Base-by-base conservation (phyloP, 2,888 invertebrate genomes). In the Andrena marginata region DNA sequence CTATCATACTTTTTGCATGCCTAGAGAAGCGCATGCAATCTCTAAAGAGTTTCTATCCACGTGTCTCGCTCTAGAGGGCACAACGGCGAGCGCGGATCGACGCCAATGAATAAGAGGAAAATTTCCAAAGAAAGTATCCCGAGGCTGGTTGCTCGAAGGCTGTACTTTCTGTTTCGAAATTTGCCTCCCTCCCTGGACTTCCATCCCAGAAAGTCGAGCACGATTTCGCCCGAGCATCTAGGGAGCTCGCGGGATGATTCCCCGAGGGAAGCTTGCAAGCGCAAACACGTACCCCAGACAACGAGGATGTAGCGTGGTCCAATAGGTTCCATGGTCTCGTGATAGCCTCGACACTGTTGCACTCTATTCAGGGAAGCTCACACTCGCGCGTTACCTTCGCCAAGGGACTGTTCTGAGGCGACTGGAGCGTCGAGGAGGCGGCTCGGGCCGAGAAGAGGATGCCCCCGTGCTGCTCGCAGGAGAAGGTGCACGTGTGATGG, bases 361-460 rank as follows among this genome's bases (percentile, higher is more conserved):
- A 56, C 67, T 72, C 10, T 72, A 29, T 60, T 16, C 64, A n/a
- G 35, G 54, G 51, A 56, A 35, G 74, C 35, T 71, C 29, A 63
- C 80, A 71, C 77, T 83, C 69, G 59, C 80, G 80, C 71, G 80
- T 86, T 86, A 92, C 92, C 92, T 90, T 91, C 91, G 89, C 90
- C 89, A 89, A 89, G 89, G 89, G 88, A 90, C 88, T 91, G 91
- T 89, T 89, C 81, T 16, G 90, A 92, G 90, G 90, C 91, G 92
- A 93, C 93, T 91, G 92, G 89, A 89, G 84, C 33, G 42, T 80
- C 71, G 79, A 72, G 87, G 86, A 85, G 91, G 91, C 87, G 74
- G 88, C 71, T 85, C 83, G 78, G 85, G 77, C 88, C 76, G 82
- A 80, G 91, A 90, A 92, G 91, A 91, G 87, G 85, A 89, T 75